Percentiles rank a stretch among this genome's conserved stretches.
Conservation (phyloP, 1,140 invertebrate species). For the Hydropsyche tenuis region DNA sequence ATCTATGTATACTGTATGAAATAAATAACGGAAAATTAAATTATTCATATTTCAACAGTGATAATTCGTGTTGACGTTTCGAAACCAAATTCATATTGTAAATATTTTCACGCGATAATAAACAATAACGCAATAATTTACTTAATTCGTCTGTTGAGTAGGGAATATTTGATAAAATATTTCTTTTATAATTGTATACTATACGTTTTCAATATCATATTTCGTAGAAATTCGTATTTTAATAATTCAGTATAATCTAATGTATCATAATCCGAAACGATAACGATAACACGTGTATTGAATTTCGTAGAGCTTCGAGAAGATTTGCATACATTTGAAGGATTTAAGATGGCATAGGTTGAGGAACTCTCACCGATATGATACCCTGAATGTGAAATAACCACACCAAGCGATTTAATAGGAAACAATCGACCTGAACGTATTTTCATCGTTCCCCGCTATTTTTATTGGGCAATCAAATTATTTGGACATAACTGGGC, state of each 20-base stretch:
- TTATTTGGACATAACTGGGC: neutral
- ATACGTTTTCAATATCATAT: too few species aligned
- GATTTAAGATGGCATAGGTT: neutral
- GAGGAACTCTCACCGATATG: neutral
- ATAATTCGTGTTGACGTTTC: too few species aligned
- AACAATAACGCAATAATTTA: too few species aligned
- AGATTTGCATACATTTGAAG: constrained; percentile 12
- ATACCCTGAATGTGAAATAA: neutral
- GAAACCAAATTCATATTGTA: too few species aligned
- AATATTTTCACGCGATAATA: too few species aligned
- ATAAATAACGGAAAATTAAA: too few species aligned
- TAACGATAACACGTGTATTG: constrained; percentile 3
- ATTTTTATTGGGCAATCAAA: neutral
- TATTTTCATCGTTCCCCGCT: neutral
- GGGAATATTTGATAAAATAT: too few species aligned
- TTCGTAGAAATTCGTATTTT: too few species aligned
- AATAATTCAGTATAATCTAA: neutral
- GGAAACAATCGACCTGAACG: neutral
- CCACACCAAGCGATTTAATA: neutral
- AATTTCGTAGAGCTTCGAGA: constrained; percentile 1
- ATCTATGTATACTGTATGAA: too few species aligned
- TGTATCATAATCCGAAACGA: neutral
- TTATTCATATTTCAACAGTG: too few species aligned
- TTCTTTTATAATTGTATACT: too few species aligned
- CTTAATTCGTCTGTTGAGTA: too few species aligned